A percentile compares a stretch with the other conserved stretches of the same genome.
phyloP scores from a whole-genome alignment of 2,113 vertebrate species.

The Murina feae region DNA sequence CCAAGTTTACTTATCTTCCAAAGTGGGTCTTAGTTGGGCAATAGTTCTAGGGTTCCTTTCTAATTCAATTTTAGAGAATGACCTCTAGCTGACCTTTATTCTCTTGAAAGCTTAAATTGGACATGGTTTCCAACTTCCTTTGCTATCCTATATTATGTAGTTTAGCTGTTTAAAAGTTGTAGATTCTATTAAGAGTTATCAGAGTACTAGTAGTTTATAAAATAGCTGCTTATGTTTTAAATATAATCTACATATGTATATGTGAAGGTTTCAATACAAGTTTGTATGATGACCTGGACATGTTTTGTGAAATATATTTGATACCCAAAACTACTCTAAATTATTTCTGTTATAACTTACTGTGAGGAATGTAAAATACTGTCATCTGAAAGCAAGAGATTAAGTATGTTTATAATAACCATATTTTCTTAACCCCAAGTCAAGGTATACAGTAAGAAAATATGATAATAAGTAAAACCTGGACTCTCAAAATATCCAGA shows the following conservation, averaged over 20 bases:
- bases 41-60: neutral
- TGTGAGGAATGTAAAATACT: neutral
- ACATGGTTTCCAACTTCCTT: slow-evolving; percentile 33
- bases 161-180: neutral
- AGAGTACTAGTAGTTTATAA: neutral
- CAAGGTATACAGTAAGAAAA: neutral
- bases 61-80: slow-evolving; percentile 42
- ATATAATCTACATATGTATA: neutral
- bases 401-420: neutral
- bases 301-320: slow-evolving; percentile 5
- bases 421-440: neutral
- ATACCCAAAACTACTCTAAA: neutral
- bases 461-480: neutral
- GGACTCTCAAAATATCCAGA: neutral
- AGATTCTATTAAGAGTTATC: neutral
- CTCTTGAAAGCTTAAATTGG: slow-evolving; percentile 31
- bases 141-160: neutral
- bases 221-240: neutral
- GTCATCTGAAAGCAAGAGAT: neutral
- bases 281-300: neutral
- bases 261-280: neutral
- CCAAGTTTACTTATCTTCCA: slow-evolving; percentile 15
- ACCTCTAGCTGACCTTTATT: slow-evolving; percentile 15
- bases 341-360: neutral
- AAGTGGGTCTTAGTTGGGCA: neutral